A percentile compares a stretch with the other conserved stretches of the same genome.
Conservation (phyloP, 2,888 invertebrate genomes). For the Catocala sponsa region DNA sequence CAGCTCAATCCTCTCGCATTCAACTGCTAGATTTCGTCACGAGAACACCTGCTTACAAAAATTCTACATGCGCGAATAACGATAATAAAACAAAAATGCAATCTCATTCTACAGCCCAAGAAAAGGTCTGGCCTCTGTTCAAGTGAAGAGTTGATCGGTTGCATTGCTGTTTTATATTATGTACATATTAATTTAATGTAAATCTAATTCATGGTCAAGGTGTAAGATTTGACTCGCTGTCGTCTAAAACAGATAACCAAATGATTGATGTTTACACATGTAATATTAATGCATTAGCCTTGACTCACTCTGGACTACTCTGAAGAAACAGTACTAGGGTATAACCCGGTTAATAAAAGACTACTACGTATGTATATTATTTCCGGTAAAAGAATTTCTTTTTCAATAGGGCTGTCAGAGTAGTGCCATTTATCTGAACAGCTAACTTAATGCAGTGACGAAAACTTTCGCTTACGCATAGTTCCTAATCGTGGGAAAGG, state of each 20-base stretch:
- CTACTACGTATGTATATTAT: conserved; percentile 20
- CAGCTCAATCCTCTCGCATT: no score
- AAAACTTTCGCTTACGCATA: no score
- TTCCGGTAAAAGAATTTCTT: conserved; percentile 35
- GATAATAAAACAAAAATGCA: no score
- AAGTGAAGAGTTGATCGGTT: no score
- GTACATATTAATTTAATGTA: not conserved
- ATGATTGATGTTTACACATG: conserved; percentile 23
- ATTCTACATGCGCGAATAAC: no score
- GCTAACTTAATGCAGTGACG: no score
- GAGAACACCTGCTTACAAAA: no score
- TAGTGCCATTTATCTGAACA: not conserved
- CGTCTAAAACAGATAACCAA: not conserved
- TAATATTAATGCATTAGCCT: conserved; percentile 31
- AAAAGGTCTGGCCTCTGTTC: no score
- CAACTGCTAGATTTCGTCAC: no score
- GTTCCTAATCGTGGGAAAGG: no score
- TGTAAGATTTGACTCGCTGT: conserved; percentile 3
- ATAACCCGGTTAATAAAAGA: conserved; percentile 25
- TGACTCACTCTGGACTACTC: conserved; percentile 26
- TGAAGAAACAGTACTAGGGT: conserved; percentile 19
- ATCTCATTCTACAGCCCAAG: no score
- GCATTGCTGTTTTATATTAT: not conserved
- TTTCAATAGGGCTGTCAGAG: conserved; percentile 8
- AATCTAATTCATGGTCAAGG: conserved; percentile 5